phyloP scores from a whole-genome alignment of 2,797 vertebrate genomes.

The Euphonia xanthogaster region DNA sequence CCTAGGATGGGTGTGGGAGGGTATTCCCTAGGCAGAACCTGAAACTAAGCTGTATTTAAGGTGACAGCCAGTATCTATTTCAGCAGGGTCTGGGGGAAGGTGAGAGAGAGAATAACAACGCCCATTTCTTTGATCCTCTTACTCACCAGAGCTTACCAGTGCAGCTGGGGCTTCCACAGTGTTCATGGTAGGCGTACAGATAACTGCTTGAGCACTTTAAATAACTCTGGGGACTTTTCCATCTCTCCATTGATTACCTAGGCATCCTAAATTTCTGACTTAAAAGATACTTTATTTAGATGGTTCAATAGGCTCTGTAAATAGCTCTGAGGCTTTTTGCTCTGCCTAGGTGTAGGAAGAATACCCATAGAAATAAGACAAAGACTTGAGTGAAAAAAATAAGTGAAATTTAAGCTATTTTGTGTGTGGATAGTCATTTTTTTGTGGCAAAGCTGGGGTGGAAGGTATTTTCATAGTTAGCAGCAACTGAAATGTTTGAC shows the following conservation, averaged over 20 bases:
- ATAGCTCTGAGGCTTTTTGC: neutral
- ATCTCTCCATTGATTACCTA: neutral
- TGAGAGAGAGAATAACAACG: neutral
- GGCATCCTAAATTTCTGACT: neutral
- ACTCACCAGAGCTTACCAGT: neutral
- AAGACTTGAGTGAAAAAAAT: neutral
- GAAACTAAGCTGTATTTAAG: neutral
- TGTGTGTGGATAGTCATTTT: neutral
- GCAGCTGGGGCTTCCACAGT: neutral
- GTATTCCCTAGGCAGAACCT: constrained; percentile 39
- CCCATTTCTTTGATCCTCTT: constrained; percentile 3
- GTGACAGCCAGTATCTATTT: constrained; percentile 20
- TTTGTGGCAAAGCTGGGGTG: neutral
- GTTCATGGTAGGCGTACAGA: neutral
- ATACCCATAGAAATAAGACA: neutral
- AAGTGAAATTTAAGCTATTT: neutral
- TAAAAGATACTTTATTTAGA: neutral
- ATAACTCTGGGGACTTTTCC: neutral
- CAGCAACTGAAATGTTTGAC: neutral
- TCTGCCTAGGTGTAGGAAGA: neutral
- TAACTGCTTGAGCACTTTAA: constrained; percentile 22
- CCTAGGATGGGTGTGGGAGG: constrained; percentile 2
- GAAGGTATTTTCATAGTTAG: neutral
- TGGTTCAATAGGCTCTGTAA: neutral
- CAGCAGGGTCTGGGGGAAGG: neutral